Evolutionary conservation across 2,797 vertebrate genomes (phyloP), one percentile per base, ranked within the genome.

Genomic region (Emydoidea blandingii): DNA sequence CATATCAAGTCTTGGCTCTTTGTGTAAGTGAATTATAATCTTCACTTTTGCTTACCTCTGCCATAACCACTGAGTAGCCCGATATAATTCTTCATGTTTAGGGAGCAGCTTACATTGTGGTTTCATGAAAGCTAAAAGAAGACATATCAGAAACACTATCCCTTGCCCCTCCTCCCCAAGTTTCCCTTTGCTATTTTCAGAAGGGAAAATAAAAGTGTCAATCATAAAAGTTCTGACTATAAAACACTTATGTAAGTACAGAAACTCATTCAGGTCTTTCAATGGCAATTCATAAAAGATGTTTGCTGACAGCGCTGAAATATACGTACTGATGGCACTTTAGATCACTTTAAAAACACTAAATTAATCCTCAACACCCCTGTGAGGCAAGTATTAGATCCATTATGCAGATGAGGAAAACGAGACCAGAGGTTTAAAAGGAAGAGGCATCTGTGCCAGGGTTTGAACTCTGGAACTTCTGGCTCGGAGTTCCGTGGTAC

Each of bases 71-170:
- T 1, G 68, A 0, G 41, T 2, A 27, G 11, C 10, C 72, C 2
- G 0, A 5, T 1, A 0, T 0, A 5, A 79, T 29, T 31, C 83
- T 72, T 86, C 68, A 5, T 5, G 2, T 12, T 15, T 2, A 0
- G 0, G 11, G 37, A 11, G 27, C 12, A 12, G 6, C 15, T 47
- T 76, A n/a, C 14, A 1, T 16, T 34, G 4, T 4, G 11, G 25
- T 27, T 59, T 12, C 31, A 27, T 12, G 29, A 9, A 52, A 19
- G n/a, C 47, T n/a, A 18, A 27, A 7, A 2, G 23, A 23, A 6
- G n/a, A 56, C 4, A 47, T n/a, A 37, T 21, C 65, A 72, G 19
- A 41, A 41, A 25, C 10, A 12, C n/a, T 37, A 27, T 4, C 5
- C 10, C 10, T 1, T 0, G 53, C 2, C 72, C 37, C 52, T 47